A percentile compares a stretch with the other conserved stretches of the same genome.
Conservation (phyloP, 1,140 invertebrate species). For the Venustaconcha ellipsiformis region DNA sequence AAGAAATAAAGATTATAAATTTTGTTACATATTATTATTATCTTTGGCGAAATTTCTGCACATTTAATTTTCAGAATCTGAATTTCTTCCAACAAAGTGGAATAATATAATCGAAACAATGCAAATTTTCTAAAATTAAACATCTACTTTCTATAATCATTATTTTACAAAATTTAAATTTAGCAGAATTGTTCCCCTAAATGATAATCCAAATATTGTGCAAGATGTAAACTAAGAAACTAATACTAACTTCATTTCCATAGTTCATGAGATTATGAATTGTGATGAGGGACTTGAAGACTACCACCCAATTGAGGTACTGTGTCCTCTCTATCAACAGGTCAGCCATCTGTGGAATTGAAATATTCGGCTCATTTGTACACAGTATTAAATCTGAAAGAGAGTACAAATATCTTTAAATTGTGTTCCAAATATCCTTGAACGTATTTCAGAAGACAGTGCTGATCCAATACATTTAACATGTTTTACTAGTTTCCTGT, state of each 20-base stretch:
- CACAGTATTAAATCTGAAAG: constrained; percentile 97
- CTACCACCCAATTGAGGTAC: constrained; percentile 98
- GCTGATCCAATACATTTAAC: too few species aligned
- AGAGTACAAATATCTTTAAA: constrained; percentile 7
- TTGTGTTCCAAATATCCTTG: too few species aligned
- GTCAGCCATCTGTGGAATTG: constrained; percentile 98
- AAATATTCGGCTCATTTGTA: constrained; percentile 99
- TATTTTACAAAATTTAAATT: background rate
- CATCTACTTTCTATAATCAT: background rate
- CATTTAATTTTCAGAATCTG: too few species aligned
- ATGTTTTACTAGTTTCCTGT: too few species aligned
- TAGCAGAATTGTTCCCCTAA: background rate
- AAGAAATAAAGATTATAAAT: too few species aligned
- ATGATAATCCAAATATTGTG: too few species aligned
- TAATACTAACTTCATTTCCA: constrained; percentile 93
- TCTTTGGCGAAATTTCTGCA: too few species aligned
- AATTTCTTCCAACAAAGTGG: too few species aligned
- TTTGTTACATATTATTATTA: too few species aligned
- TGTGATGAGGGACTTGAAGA: constrained; percentile 98
- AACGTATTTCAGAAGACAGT: too few species aligned
- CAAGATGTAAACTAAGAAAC: background rate
- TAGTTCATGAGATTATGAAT: constrained; percentile 99
- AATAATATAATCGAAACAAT: too few species aligned
- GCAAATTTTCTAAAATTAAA: background rate
- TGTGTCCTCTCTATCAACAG: constrained; percentile 97